Base-by-base conservation (phyloP, 1,140 invertebrate genomes). In the Reticulitermes speratus region DNA sequence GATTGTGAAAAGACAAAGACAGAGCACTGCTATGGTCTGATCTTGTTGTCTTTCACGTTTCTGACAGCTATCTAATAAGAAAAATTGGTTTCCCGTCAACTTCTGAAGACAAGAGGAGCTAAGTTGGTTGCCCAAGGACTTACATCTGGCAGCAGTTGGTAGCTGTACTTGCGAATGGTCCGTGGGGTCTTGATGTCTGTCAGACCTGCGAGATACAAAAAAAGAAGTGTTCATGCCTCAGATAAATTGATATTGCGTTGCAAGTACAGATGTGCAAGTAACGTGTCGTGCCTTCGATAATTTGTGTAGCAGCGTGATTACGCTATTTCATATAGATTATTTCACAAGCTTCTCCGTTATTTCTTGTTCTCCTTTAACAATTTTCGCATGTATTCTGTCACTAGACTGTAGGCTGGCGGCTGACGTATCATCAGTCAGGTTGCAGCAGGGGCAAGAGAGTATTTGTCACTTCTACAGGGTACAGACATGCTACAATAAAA, bases 11-110 rank as follows among this genome's bases (percentile, higher is more conserved):
- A 30, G 65, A 75, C 5, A 75, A 25, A 30, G 9, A 16, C 25
- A 75, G 59, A 65, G 65, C 25, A 75, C n/a, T 75, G 7, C 65
- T 30, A 25, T 30, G 59, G 12, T 65, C 59, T n/a, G 59, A 19
- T 65, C 19, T 75, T 30, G 65, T 30, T 75, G 65, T 75, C 65
- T 75, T 16, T 75, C 65, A 75, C n/a, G 25, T 75, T 75, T 30
- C 65, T 75, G 65, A 75, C 65, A 65, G 59, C 59, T 65, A 65
- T 65, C 59, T 65, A 65, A 65, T 65, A 65, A n/a, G 59, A 65
- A 23, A 65, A 65, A 65, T 65, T 65, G 59, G 59, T 65, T 65
- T 65, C 59, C 59, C 59, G 59, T 65, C 59, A 75, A 75, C 65
- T 75, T 75, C 14, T 30, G 65, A 75, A 75, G 65, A 75, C 65